Evolutionary conservation across 2,888 invertebrate genomes (phyloP), one percentile per base, ranked within the genome.

Genomic region (Amphipyra berbera): DNA sequence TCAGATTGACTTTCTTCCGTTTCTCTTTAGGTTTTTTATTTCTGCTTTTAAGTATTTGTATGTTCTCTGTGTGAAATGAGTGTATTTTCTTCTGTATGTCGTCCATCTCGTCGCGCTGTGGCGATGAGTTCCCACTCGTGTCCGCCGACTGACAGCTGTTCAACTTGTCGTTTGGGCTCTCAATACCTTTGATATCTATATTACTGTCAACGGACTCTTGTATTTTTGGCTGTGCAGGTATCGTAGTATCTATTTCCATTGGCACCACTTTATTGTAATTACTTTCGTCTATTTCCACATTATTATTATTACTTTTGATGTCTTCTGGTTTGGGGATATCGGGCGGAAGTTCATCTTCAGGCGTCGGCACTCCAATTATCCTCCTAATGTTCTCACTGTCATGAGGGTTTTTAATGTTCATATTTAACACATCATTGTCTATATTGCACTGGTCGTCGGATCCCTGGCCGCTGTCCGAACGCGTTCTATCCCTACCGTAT

Each of bases 41-140:
- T 68, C 96, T 93, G 56, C 96, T 96, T 76, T 96, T 96, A 46
- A 96, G 84, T 76, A 96, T 95, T 68, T 95, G 93, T 68, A 96
- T 96, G 82, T 96, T 96, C 79, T 96, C 96, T 1, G 96, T 96
- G 82, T 96, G 96, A 83, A 96, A 96, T 38, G 95, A 96, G 76
- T 96, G 95, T 68, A 96, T 92, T 72, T 96, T 95, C 77, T 96
- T 96, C 80, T 96, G 96, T 57, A 96, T 96, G 76, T 96, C 96
- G 72, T 95, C 95, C 91, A 95, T 95, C 78, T 96, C 95, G 77
- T 96, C 95, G 6, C 93, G 87, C 52, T 94, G 92, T 0, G 95
- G 95, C 0, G 95, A 95, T 0, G 95, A 95, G 78, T 93, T 93
- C 3, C 95, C 94, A 76, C 95, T 95, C 4, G 95, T 95, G 76